These are phyloP conservation scores for Drosophila greeni DNA, from an alignment of 2,888 invertebrate species.

Conservation along the genomic window DNA sequence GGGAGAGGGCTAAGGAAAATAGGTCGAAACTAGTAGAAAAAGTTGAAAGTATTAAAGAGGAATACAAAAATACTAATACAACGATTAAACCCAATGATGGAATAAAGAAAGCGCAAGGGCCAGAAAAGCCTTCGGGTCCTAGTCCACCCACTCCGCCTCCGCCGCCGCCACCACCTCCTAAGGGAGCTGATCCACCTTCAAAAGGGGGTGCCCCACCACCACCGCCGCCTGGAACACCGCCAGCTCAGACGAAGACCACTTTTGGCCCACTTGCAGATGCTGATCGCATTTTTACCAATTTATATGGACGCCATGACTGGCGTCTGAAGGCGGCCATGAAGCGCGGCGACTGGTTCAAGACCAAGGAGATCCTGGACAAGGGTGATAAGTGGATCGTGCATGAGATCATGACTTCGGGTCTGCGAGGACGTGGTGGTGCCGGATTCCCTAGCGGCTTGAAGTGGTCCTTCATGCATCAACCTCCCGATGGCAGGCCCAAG, in stretches of 20 bases:
- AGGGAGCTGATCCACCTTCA: not conserved
- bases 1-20: not conserved
- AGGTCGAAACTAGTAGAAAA: constrained; percentile 7
- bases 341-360: constrained; percentile 97
- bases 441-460: constrained; percentile 99
- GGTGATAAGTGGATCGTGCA: constrained; percentile 97
- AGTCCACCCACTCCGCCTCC: not conserved
- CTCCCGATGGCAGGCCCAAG: constrained; percentile 95
- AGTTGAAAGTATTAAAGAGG: not conserved
- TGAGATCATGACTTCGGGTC: constrained; percentile 94
- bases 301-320: constrained; percentile 99
- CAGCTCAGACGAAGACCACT: constrained; percentile 79
- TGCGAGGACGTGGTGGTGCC: constrained; percentile 97
- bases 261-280: constrained; percentile 87
- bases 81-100: not conserved
- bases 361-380: constrained; percentile 95
- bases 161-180: constrained; percentile 4
- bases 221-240: constrained; percentile 79
- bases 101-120: not conserved
- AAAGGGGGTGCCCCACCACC: constrained; percentile 20
- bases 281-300: constrained; percentile 97
- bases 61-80: not conserved
- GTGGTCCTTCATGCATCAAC: constrained; percentile 99
- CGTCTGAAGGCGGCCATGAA: constrained; percentile 91
- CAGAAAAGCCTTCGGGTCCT: not conserved